Base-by-base conservation (phyloP, 37 sponge, comb jelly and placozoan species). In the Halichondria panicea region DNA sequence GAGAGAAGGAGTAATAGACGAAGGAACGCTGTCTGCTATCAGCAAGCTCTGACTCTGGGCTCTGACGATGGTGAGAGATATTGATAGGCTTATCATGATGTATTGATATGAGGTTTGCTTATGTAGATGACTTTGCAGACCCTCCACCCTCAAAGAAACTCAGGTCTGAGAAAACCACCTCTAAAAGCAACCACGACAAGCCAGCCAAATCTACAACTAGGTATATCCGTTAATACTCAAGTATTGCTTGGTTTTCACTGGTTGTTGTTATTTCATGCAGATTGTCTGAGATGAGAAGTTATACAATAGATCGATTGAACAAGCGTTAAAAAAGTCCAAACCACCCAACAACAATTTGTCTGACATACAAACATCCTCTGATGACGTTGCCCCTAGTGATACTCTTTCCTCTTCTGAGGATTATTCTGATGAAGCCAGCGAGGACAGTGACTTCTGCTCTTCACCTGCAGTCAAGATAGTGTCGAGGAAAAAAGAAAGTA, bases 271-370 rank as follows among this genome's bases (percentile, higher is more conserved):
- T n/a, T n/a, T n/a, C n/a, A n/a, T n/a, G 9, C 46, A 68, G 80
- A 35, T 42, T 54, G 31, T 72, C 81, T 4, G 81, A 22, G 81
- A 81, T 9, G 81, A 81, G 54, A 81, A 55, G 37, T 54, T 66
- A 55, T 81, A 63, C 66, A 61, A 52, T 13, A 32, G 68, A 41
- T 42, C 43, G 28, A 42, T 71, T 28, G 65, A 63, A 0, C 52
- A 53, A 4, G 81, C 74, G 9, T 9, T 81, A 8, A 28, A 37
- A 43, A 60, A 39, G 45, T 67, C 67, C 32, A 38, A 24, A 55
- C 33, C 27, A 9, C 11, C 9, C 40, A 35, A 36, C 4, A 4
- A 35, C 37, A 2, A 25, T 13, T 63, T 30, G 63, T 34, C 35
- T 63, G 37, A 36, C 35, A 34, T 25, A 36, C 63, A 3, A 30